A percentile compares a stretch with the other conserved stretches of the same genome.
Evolutionary conservation across 2,888 invertebrate species (phyloP).

Genomic region (Apamea anceps): DNA sequence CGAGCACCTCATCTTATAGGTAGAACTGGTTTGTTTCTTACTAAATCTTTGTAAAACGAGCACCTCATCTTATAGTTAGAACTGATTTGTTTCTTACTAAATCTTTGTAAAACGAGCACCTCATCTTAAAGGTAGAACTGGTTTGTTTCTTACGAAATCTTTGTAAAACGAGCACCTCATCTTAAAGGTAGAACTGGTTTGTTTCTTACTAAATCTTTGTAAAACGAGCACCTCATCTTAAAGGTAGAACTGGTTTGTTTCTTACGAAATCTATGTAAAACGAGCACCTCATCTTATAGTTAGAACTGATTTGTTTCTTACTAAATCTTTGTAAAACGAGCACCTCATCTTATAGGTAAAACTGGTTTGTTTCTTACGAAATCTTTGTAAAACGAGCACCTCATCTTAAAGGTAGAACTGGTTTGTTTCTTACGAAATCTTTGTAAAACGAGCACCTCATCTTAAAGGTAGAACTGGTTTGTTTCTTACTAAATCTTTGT

Average conservation of each 20-base stretch:
- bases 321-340: slow-evolving; percentile 12
- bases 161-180: not conserved
- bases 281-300: not conserved
- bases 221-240: not conserved
- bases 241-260: too few relatives aligned
- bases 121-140: too few relatives aligned
- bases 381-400: not conserved
- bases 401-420: too few relatives aligned
- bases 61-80: too few relatives aligned
- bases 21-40: too few relatives aligned
- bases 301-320: too few relatives aligned
- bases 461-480: too few relatives aligned
- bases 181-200: too few relatives aligned
- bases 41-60: slow-evolving; percentile 12
- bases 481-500: slow-evolving; percentile 11
- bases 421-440: slow-evolving; percentile 16
- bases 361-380: slow-evolving; percentile 14
- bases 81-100: slow-evolving; percentile 16
- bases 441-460: not conserved
- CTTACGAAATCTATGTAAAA: slow-evolving; percentile 12
- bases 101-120: not conserved
- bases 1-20: not conserved
- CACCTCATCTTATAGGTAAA: too few relatives aligned
- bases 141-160: slow-evolving; percentile 16
- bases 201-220: slow-evolving; percentile 11